phyloP scores from a whole-genome alignment of 2,888 invertebrate genomes.

The Automeris io region DNA sequence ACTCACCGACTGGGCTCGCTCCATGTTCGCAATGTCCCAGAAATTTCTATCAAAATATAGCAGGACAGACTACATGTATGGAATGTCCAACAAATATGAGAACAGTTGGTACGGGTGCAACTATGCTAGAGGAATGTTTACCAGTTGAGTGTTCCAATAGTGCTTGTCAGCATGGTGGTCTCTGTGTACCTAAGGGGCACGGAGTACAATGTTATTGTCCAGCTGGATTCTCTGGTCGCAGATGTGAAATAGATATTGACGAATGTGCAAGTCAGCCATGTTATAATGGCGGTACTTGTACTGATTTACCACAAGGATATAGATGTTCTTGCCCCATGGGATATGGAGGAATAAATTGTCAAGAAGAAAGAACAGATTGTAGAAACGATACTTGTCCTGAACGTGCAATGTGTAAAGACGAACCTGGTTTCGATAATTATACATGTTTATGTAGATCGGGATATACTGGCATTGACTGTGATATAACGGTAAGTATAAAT shows the following conservation, averaged over 20 bases:
- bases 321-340: slow-evolving; percentile 91
- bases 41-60: slow-evolving; percentile 92
- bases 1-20: slow-evolving; percentile 94
- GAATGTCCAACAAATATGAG: slow-evolving; percentile 95
- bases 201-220: slow-evolving; percentile 95
- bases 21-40: slow-evolving; percentile 95
- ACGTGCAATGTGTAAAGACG: slow-evolving; percentile 97
- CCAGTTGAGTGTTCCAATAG: slow-evolving; percentile 91
- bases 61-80: slow-evolving; percentile 90
- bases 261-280: slow-evolving; percentile 97
- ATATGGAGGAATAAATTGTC: slow-evolving; percentile 95
- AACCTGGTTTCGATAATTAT: slow-evolving; percentile 90
- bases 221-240: slow-evolving; percentile 94
- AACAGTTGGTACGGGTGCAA: slow-evolving; percentile 87
- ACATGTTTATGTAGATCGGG: slow-evolving; percentile 96
- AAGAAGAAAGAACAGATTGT: slow-evolving; percentile 94
- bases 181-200: slow-evolving; percentile 93
- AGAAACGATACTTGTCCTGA: slow-evolving; percentile 94
- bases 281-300: slow-evolving; percentile 94
- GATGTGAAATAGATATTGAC: slow-evolving; percentile 96
- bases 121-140: slow-evolving; percentile 90
- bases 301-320: slow-evolving; percentile 94
- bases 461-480: slow-evolving; percentile 95
- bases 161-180: slow-evolving; percentile 93
- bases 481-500: slow-evolving; percentile 82